These are phyloP conservation scores for Conus canariensis DNA, from an alignment of 2,888 invertebrate genomes.

Conservation along the genomic window DNA sequence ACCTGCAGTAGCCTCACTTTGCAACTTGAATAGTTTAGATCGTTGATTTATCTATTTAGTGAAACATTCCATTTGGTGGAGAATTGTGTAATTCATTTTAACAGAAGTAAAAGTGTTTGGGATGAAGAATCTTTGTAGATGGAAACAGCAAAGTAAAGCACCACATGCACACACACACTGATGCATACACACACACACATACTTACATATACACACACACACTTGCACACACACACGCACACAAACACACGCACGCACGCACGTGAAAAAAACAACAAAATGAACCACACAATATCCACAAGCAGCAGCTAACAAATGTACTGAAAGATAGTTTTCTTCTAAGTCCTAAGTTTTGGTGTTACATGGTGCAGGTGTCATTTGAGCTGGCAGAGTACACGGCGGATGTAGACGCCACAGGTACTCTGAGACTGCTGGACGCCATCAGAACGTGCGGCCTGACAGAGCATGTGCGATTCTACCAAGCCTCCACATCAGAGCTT, in stretches of 20 bases:
- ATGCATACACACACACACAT: constrained; percentile 12
- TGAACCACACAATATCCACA: too few relatives aligned
- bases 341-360: too few relatives aligned
- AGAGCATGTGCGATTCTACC: constrained; percentile 74
- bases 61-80: too few relatives aligned
- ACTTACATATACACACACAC: neutral
- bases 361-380: constrained; percentile 87
- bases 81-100: too few relatives aligned
- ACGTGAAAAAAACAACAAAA: neutral
- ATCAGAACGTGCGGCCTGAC: constrained; percentile 75
- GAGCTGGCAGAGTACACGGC: constrained; percentile 99
- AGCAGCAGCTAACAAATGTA: neutral
- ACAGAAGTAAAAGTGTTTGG: too few relatives aligned
- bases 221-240: neutral
- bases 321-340: neutral
- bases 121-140: too few relatives aligned
- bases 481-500: constrained; percentile 79
- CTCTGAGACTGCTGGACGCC: constrained; percentile 77
- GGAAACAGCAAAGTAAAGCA: too few relatives aligned
- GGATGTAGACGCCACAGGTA: constrained; percentile 83
- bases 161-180: too few relatives aligned
- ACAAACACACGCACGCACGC: neutral
- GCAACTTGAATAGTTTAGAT: too few relatives aligned
- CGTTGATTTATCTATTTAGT: too few relatives aligned
- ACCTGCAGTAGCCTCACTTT: too few relatives aligned